phyloP scores from a whole-genome alignment of 2,797 vertebrate species.

The Coranthus polyacanthus region DNA sequence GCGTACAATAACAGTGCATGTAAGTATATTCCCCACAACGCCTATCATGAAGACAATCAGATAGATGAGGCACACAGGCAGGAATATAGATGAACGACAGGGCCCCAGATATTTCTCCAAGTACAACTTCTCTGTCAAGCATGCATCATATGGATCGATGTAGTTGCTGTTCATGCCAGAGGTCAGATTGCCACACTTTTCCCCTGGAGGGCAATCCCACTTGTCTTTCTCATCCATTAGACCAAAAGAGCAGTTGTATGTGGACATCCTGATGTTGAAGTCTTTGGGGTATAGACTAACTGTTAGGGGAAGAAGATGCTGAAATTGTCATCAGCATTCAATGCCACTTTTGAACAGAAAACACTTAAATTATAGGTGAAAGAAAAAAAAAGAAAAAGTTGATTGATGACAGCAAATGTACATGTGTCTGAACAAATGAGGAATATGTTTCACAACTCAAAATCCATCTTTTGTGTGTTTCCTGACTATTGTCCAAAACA shows the following conservation, averaged over 20 bases:
- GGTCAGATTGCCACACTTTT: slow-evolving; percentile 81
- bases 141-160: slow-evolving; percentile 75
- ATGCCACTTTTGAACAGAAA: too few relatives aligned
- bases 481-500: slow-evolving; percentile 9
- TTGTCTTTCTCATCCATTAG: slow-evolving; percentile 17
- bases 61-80: slow-evolving; percentile 89
- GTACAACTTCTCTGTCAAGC: slow-evolving; percentile 87
- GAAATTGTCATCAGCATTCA: neutral
- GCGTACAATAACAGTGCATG: slow-evolving; percentile 90
- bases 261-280: slow-evolving; percentile 56
- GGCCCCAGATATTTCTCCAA: slow-evolving; percentile 89
- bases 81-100: slow-evolving; percentile 85
- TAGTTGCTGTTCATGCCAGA: slow-evolving; percentile 46
- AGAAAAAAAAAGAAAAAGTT: neutral
- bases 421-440: neutral
- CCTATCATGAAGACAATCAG: slow-evolving; percentile 92
- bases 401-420: neutral
- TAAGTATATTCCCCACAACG: slow-evolving; percentile 89
- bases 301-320: slow-evolving; percentile 21
- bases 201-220: slow-evolving; percentile 59
- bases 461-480: slow-evolving; percentile 14
- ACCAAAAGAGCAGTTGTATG: slow-evolving; percentile 81
- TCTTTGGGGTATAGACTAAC: neutral
- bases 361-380: too few relatives aligned
- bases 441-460: slow-evolving; percentile 26